These are phyloP conservation scores for Margaritifera margaritifera DNA, from an alignment of 2,888 invertebrate genomes.

Conservation along the genomic window DNA sequence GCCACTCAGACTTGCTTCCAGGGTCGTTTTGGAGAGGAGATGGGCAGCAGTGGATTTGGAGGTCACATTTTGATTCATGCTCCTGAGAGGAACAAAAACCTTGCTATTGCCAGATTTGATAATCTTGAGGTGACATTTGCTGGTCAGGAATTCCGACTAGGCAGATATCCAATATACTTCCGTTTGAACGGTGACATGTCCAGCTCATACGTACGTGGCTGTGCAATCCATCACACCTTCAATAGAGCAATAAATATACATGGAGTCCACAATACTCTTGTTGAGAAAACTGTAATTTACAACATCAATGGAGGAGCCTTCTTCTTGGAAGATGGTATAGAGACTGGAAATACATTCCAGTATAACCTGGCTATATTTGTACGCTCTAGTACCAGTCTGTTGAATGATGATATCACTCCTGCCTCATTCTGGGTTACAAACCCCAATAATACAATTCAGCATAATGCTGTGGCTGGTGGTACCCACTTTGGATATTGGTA, in stretches of 20 bases:
- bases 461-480: slow-evolving; percentile 68
- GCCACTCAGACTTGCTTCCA: slow-evolving; percentile 69
- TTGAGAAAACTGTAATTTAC: slow-evolving; percentile 61
- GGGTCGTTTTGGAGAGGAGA: slow-evolving; percentile 68
- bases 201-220: slow-evolving; percentile 61
- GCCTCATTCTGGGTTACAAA: slow-evolving; percentile 70
- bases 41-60: slow-evolving; percentile 68
- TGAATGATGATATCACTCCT: slow-evolving; percentile 71
- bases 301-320: slow-evolving; percentile 70
- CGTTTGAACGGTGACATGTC: slow-evolving; percentile 66
- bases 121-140: slow-evolving; percentile 61
- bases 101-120: slow-evolving; percentile 44
- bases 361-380: slow-evolving; percentile 68
- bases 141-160: slow-evolving; percentile 69
- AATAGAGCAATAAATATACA: slow-evolving; percentile 70
- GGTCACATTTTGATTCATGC: slow-evolving; percentile 61
- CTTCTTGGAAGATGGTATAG: slow-evolving; percentile 70
- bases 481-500: slow-evolving; percentile 72
- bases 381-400: slow-evolving; percentile 58
- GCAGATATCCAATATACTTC: slow-evolving; percentile 70
- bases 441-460: slow-evolving; percentile 64
- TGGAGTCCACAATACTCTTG: slow-evolving; percentile 55
- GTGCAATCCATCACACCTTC: slow-evolving; percentile 62
- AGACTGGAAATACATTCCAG: slow-evolving; percentile 61
- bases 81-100: slow-evolving; percentile 34